These are phyloP conservation scores for Lophotriccus pileatus DNA, from an alignment of 2,797 vertebrate species.

Conservation along the genomic window DNA sequence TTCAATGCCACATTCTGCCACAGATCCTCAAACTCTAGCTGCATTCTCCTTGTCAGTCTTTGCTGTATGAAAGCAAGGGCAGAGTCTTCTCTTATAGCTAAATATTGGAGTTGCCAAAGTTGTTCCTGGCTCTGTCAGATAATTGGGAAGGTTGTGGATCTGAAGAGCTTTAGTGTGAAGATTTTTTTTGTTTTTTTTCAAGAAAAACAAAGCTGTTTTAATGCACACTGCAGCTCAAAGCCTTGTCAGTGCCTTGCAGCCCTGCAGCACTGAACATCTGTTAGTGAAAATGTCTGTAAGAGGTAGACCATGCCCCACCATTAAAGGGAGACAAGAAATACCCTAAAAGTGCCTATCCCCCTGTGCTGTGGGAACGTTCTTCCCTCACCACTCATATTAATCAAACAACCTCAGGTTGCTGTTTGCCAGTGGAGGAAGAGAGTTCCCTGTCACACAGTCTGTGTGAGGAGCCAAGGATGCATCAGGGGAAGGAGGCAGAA, in stretches of 20 bases:
- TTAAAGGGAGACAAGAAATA: neutral
- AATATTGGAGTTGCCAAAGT: neutral
- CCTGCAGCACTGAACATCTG: neutral
- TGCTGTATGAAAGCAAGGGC: neutral
- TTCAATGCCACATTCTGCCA: neutral
- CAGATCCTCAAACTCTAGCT: neutral
- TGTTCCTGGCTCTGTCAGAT: neutral
- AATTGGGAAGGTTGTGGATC: neutral
- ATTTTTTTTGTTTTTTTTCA: neutral
- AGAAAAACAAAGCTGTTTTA: neutral
- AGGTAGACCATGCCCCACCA: neutral
- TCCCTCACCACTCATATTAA: neutral
- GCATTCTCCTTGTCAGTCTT: neutral
- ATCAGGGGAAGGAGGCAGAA: neutral
- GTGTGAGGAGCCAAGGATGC: neutral
- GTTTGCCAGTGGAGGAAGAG: neutral
- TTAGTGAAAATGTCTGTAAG: neutral
- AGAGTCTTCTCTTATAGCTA: neutral
- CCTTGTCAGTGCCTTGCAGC: neutral
- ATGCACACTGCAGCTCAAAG: neutral
- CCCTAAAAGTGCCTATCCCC: neutral
- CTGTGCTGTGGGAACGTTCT: neutral
- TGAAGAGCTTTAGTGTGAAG: neutral
- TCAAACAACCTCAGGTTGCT: neutral
- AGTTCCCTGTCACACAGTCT: neutral